phyloP scores from a whole-genome alignment of 2,888 invertebrate species.

The Elmis aenea region DNA sequence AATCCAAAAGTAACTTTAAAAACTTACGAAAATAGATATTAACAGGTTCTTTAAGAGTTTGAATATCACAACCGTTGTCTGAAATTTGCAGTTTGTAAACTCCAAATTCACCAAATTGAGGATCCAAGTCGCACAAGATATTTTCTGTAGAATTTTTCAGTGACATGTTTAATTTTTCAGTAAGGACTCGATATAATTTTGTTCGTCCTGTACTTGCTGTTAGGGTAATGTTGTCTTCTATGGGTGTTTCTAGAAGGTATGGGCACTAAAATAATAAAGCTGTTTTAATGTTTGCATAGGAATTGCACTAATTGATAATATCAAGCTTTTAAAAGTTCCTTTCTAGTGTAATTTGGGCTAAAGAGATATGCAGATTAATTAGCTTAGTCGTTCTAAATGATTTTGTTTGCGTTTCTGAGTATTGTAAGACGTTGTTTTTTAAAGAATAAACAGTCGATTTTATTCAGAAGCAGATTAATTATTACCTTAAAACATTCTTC shows the following conservation, averaged over 20 bases:
- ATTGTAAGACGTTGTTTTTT: too few species aligned
- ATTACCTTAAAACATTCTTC: conserved; percentile 67
- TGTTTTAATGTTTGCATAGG: too few species aligned
- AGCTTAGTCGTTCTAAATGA: too few species aligned
- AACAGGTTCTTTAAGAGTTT: conserved; percentile 59
- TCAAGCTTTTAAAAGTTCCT: too few species aligned
- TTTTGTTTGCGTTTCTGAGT: too few species aligned
- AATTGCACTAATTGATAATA: too few species aligned
- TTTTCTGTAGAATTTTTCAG: conserved; percentile 37
- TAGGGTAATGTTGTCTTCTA: conserved; percentile 4
- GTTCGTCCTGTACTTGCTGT: conserved; percentile 16
- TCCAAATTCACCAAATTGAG: conserved; percentile 65
- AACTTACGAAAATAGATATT: conserved; percentile 69
- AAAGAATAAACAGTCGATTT: too few species aligned
- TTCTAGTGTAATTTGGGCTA: too few species aligned
- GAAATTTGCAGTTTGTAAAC: conserved; percentile 60
- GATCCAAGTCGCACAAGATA: conserved; percentile 55
- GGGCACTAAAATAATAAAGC: conserved; percentile 27
- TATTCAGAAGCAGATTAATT: too few species aligned
- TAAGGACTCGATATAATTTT: conserved; percentile 18
- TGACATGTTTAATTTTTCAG: conserved; percentile 9
- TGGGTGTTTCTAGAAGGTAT: conserved; percentile 13
- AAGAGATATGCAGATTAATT: too few species aligned
- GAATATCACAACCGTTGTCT: conserved; percentile 52
- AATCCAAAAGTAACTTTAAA: too few species aligned